Evolutionary conservation across 2,113 vertebrate genomes (phyloP), one percentile per base, ranked within the genome.

Genomic region (Vidua macroura): DNA sequence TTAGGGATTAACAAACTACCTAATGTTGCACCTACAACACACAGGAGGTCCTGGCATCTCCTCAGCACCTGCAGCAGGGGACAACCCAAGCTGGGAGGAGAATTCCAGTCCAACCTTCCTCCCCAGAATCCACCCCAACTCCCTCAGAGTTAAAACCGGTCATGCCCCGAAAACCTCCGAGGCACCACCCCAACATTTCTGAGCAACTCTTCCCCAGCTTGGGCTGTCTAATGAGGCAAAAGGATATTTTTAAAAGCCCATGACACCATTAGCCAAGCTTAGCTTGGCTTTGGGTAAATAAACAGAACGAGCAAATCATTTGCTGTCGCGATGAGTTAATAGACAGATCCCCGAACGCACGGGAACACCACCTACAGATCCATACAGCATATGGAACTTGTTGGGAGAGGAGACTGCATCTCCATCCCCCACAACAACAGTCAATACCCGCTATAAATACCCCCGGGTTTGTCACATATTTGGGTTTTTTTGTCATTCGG

Each of bases 341-440:
- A 94, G 92, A 93, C 90, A 83, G 82, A 83, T 94, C 79, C 84
- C 85, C 5, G 52, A 63, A 23, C 11, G 86, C 31, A 95, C 49
- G 67, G 73, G 86, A 91, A 66, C 79, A 60, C 94, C 95, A 88
- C 94, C 95, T 83, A 92, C 95, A 8, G 91, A 92, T 83, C 63
- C 88, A 4, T 3, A 7, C 4, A 83, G 10, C 94, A 94, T 92
- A 95, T 95, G 95, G 51, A 91, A 85, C 88, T 44, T 52, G 87
- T 74, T 83, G 76, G n/a, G 88, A 23, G 48, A 59, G 81, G 70
- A 86, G 86, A 16, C 22, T 17, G 72, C 55, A 49, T 37, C 63
- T 55, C 90, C 93, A 83, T 59, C 92, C 94, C 90, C 94, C 93
- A 80, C 94, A 70, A 74, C 30, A 88, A 92, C 69, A 49, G 30